These are phyloP conservation scores for Drosophila barbarae DNA, from an alignment of 2,888 invertebrate genomes.

Conservation along the genomic window DNA sequence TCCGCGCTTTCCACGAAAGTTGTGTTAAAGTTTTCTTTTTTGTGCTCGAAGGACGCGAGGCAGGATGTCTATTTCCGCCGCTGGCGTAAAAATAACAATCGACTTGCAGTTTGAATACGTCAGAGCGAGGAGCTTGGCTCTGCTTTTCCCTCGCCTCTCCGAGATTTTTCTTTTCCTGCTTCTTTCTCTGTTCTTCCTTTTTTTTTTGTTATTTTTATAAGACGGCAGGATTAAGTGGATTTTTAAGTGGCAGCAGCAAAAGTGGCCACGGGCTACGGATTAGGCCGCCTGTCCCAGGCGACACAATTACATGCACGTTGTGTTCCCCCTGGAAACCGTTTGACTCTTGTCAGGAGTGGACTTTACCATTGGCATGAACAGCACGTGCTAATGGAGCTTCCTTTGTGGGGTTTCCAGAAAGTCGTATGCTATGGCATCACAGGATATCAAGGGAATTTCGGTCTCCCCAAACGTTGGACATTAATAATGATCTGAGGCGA, in stretches of 20 bases:
- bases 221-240: conserved; percentile 69
- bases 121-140: conserved; percentile 29
- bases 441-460: background rate
- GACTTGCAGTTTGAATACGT: conserved; percentile 74
- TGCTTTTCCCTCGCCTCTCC: conserved; percentile 4
- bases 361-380: conserved; percentile 64
- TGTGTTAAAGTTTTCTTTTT: conserved; percentile 55
- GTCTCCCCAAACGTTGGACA: too few relatives aligned
- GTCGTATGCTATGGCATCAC: background rate
- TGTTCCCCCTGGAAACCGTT: conserved; percentile 22
- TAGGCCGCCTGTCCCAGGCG: conserved; percentile 61
- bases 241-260: conserved; percentile 72
- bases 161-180: conserved; percentile 10
- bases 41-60: conserved; percentile 33
- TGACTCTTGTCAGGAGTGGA: conserved; percentile 35
- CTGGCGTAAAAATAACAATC: conserved; percentile 73
- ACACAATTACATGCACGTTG: conserved; percentile 71
- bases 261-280: conserved; percentile 67
- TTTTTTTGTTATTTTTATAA: conserved; percentile 46
- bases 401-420: conserved; percentile 4
- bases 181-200: background rate
- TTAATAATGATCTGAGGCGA: conserved; percentile 1
- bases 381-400: conserved; percentile 65
- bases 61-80: conserved; percentile 64
- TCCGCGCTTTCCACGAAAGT: conserved; percentile 54